Evolutionary conservation across 2,888 invertebrate species (phyloP), one percentile per base, ranked within the genome.

Genomic region (Caenorhabditis angaria): DNA sequence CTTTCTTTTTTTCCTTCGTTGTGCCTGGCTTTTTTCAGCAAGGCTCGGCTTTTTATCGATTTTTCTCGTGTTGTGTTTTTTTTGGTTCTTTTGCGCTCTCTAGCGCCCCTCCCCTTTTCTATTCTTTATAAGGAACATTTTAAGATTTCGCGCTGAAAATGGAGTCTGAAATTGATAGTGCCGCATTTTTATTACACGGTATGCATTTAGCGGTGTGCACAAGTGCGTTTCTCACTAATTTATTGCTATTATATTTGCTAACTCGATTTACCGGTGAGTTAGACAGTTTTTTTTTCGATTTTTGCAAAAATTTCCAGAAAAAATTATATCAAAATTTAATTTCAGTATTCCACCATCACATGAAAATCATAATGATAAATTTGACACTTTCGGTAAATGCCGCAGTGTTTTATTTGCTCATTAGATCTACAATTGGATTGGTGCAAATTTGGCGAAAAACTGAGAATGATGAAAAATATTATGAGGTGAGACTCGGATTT

Each of bases 321-420:
- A 32, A 47, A 57, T n/a, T 12, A 54, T 54, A 14, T 4, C 6
- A 54, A 22, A 6, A 18, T 47, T 41, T 58, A 5, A 1, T 20
- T 70, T 10, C 62, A 69, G 73, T 63, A 0, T 73, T 73, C 48
- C 73, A 73, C 41, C 20, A 32, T n/a, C 73, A 73, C 53, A 69
- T 73, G 69, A 69, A 65, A 27, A 69, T 73, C 3, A 73, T 73
- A 20, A 59, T 68, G 55, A 63, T 63, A 1, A 53, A 73, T 47
- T 57, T 66, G 28, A 73, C 73, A 20, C 24, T 69, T 60, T 62
- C 73, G 2, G 59, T 73, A 6, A 69, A 69, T 54, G 61, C 61
- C 6, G 65, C 65, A 12, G 54, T 57, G 24, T 48, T 65, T 28
- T 73, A 65, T 28, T 59, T 73, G 5, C 25, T 65, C 10, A 47